Evolutionary conservation across 2,888 invertebrate genomes (phyloP).

Genomic region (Pristionchus entomophagus): DNA sequence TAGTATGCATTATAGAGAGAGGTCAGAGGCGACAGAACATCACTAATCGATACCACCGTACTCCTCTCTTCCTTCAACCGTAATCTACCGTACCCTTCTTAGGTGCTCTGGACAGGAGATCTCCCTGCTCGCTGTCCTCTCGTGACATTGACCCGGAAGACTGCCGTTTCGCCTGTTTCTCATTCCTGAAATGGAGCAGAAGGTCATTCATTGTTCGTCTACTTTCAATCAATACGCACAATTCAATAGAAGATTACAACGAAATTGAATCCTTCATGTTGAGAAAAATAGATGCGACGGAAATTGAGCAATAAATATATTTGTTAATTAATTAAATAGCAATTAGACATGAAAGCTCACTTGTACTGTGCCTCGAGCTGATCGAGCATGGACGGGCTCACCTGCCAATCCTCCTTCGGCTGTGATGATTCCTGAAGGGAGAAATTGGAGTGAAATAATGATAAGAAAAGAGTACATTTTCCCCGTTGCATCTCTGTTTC

Average conservation of each 20-base stretch:
- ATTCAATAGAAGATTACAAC: too few relatives aligned
- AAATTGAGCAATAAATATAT: neutral
- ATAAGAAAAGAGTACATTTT: too few relatives aligned
- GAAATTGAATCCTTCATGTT: too few relatives aligned
- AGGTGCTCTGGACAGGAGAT: conserved; percentile 18
- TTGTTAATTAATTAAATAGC: neutral
- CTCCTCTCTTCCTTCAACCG: too few relatives aligned
- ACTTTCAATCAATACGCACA: neutral
- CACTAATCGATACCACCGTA: too few relatives aligned
- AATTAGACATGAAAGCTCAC: conserved; percentile 51
- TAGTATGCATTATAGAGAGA: too few relatives aligned
- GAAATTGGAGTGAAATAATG: neutral
- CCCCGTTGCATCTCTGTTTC: neutral
- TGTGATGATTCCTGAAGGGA: neutral
- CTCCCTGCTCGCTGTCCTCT: conserved; percentile 36
- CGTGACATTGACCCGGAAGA: conserved; percentile 37
- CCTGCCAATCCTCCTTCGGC: conserved; percentile 49
- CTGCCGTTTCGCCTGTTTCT: conserved; percentile 36
- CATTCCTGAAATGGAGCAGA: neutral
- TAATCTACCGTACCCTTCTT: conserved; percentile 14
- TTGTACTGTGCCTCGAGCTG: conserved; percentile 78
- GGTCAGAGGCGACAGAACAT: too few relatives aligned
- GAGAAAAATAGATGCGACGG: too few relatives aligned
- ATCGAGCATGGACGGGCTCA: conserved; percentile 77
- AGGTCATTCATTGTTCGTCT: neutral